phyloP scores from a whole-genome alignment of 1,140 invertebrate genomes.

The Lepidurus couesii region DNA sequence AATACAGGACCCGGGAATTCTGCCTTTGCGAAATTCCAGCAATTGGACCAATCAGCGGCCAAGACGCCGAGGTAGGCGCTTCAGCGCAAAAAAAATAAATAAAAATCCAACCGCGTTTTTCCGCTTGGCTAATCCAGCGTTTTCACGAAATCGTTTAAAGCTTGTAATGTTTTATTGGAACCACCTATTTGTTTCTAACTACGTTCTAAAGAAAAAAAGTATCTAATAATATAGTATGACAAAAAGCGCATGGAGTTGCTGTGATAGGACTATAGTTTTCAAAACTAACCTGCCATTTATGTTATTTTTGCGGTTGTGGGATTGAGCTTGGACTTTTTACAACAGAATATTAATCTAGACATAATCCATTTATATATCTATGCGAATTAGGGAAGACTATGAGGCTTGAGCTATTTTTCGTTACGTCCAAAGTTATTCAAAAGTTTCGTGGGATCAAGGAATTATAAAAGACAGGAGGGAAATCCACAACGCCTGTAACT shows the following conservation, averaged over 20 bases:
- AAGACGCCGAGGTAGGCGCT: constrained; percentile 64
- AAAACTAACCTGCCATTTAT: constrained; percentile 5
- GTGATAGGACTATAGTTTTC: not conserved
- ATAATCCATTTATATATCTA: not conserved
- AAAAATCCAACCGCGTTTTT: not conserved
- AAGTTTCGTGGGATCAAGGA: too few relatives aligned
- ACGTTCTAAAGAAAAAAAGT: not conserved
- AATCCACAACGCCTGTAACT: too few relatives aligned
- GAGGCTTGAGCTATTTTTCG: too few relatives aligned
- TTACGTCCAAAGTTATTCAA: too few relatives aligned
- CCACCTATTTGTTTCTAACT: not conserved
- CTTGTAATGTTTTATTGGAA: constrained; percentile 20
- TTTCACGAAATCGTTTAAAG: not conserved
- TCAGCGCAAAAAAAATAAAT: not conserved
- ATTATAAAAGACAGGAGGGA: too few relatives aligned
- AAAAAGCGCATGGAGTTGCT: constrained; percentile 4
- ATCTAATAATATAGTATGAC: not conserved
- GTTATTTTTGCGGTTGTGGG: constrained; percentile 15
- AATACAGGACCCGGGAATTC: constrained; percentile 34
- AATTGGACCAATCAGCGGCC: constrained; percentile 70
- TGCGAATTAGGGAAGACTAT: not conserved
- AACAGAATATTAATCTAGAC: not conserved
- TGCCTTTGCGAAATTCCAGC: constrained; percentile 79
- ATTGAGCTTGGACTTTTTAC: constrained; percentile 6
- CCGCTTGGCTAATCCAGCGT: constrained; percentile 19